Base-by-base conservation (phyloP, 1,140 invertebrate species). In the Arion vulgaris region DNA sequence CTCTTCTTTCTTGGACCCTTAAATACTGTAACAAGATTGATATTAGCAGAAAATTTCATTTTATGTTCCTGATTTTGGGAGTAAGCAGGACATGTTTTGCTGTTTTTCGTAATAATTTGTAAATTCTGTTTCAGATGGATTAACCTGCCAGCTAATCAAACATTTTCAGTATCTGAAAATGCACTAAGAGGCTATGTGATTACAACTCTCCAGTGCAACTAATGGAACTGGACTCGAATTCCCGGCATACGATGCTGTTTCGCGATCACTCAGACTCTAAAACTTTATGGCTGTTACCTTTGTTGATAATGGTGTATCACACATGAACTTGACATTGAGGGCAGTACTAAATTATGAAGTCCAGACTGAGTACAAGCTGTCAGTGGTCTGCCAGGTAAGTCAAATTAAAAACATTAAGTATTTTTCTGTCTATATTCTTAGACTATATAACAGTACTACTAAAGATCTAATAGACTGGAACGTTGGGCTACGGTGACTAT, bases 301-400 rank as follows among this genome's bases (percentile, higher is more conserved):
- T 41, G 38, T n/a, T 39, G 36, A 32, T 1, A n/a, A 39, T 28
- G 41, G 26, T 11, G 19, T 45, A 11, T 51, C 41, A 19, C 34
- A 19, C 0, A 78, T 78, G 76, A 78, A 78, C 53, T 38, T 78
- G 53, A 39, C 17, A 45, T 23, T 78, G 23, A 66, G 76, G 7
- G 1, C 2, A 19, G 19, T 1, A 9, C 19, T 78, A 23, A 53
- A 78, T 39, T 78, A 66, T 45, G 38, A 45, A 34, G n/a, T 7
- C 4, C 5, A 66, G 36, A 62, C 36, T 13, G 17, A 15, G 57
- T 66, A 78, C 57, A 57, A 26, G 23, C 23, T 78, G 34, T 32
- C 51, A 38, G 15, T 78, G 39, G 76, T 39, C 1, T 78, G 76
- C 28, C 76, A 69, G 78, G 78, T 80, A 51, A 80, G 32, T 53